Conservation (phyloP, 2,888 invertebrate species). For the Macaria notata region DNA sequence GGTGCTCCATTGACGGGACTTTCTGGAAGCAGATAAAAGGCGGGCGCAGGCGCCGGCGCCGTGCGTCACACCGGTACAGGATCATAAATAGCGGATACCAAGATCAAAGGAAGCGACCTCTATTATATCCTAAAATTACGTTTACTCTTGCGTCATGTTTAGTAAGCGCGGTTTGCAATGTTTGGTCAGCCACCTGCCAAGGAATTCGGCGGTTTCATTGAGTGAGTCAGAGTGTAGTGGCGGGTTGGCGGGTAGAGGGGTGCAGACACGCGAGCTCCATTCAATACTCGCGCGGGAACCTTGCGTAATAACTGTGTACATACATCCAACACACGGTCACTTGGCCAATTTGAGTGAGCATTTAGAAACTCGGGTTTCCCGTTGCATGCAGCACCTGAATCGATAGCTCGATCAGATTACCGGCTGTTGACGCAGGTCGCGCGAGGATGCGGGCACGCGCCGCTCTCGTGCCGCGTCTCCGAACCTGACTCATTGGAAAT, state of each 20-base stretch:
- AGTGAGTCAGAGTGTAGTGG: slow-evolving; percentile 5
- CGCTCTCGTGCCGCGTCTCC: neutral
- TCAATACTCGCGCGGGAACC: neutral
- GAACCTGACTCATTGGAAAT: neutral
- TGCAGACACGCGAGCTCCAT: slow-evolving; percentile 1
- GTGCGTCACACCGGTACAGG: slow-evolving; percentile 21
- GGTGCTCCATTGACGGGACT: slow-evolving; percentile 19
- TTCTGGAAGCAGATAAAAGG: slow-evolving; percentile 30
- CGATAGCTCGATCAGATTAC: neutral
- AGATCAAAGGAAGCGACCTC: slow-evolving; percentile 5
- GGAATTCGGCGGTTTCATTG: slow-evolving; percentile 4
- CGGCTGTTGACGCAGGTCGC: neutral
- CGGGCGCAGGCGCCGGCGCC: slow-evolving; percentile 27
- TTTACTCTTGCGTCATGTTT: slow-evolving; percentile 16
- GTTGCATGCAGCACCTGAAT: slow-evolving; percentile 1
- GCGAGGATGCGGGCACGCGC: neutral
- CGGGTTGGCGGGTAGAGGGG: no score
- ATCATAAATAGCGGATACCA: slow-evolving; percentile 2
- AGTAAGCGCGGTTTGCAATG: slow-evolving; percentile 9
- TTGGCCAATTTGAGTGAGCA: neutral
- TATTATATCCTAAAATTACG: no score
- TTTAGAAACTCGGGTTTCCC: slow-evolving; percentile 9
- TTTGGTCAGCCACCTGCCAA: neutral
- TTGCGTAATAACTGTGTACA: slow-evolving; percentile 1
- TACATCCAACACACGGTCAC: slow-evolving; percentile 6